Conservation (phyloP, 1,140 invertebrate genomes). For the Tetranychus urticae region DNA sequence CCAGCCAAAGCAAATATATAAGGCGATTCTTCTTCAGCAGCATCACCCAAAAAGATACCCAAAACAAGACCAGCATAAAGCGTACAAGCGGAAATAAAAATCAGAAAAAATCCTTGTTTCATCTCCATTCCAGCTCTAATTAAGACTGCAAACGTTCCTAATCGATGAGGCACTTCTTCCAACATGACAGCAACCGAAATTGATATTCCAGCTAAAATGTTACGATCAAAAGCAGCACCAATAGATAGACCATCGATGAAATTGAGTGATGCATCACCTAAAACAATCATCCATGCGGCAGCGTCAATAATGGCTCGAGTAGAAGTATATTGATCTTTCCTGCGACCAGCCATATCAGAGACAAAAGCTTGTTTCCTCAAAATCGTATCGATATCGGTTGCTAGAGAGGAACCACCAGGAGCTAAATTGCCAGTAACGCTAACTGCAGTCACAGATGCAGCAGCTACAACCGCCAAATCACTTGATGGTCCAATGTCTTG, state of each 20-base stretch:
- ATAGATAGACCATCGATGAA: constrained; percentile 11
- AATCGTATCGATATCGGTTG: background rate
- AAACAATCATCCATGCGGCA: constrained; percentile 11
- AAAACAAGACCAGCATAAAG: constrained; percentile 36
- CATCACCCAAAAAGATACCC: constrained; percentile 29
- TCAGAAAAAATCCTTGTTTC: constrained; percentile 35
- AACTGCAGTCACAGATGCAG: background rate
- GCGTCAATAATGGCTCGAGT: constrained; percentile 4
- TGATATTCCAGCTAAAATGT: constrained; percentile 33
- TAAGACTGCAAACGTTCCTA: constrained; percentile 48
- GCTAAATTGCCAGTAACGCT: no score
- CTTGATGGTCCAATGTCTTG: background rate
- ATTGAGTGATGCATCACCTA: constrained; percentile 10
- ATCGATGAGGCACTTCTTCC: constrained; percentile 41
- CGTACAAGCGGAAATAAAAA: constrained; percentile 36
- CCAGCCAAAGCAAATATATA: constrained; percentile 34
- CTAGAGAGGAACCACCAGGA: background rate
- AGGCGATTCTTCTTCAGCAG: constrained; percentile 16
- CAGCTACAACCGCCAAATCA: background rate
- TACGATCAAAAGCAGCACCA: constrained; percentile 34
- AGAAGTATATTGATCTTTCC: constrained; percentile 8
- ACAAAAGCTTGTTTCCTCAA: constrained; percentile 3
- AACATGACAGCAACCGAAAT: constrained; percentile 39
- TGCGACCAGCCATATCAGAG: constrained; percentile 1
- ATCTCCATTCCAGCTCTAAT: constrained; percentile 39